Base-by-base conservation (phyloP, 1,140 invertebrate genomes). In the Saccostrea cuccullata region DNA sequence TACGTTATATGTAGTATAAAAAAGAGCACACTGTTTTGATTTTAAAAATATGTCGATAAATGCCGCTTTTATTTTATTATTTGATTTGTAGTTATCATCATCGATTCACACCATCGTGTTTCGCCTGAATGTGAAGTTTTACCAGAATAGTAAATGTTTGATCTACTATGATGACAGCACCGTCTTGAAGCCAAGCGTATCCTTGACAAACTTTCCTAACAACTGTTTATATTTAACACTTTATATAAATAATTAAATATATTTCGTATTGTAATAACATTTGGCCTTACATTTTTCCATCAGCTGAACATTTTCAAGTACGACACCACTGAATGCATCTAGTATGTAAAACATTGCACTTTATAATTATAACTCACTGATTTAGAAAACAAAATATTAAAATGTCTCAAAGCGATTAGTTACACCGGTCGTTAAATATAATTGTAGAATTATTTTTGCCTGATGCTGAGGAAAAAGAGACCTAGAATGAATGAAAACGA, bases 261-360 rank as follows among this genome's bases (percentile, higher is more conserved):
- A 64, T 64, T 64, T 6, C 17, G 47, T 64, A 64, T n/a, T 1
- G 11, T 73, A 13, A 2, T 26, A 17, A 77, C 12, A 40, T 77
- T 77, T 47, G 0, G 9, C 70, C 26, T 77, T 30, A 36, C 30
- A 12, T 30, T 77, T 36, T 15, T 12, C 26, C 70, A 77, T 77
- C 23, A 73, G 70, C 70, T 77, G 3, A 77, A 77, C 30, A 77
- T 77, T 13, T 77, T 77, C 12, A 77, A 77, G 70, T 77, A 77
- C 30, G 70, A 77, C 15, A 26, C 30, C 26, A 30, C 70, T 12
- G 70, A 77, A 36, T 77, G 70, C 15, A 23, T 11, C n/a, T n/a
- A 26, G 70, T 77, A 30, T 36, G 70, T 77, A n/a, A 20, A 64
- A 60, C 58, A 60, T 4, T 60, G 3, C 13, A 13, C 9, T 60